Conservation (phyloP, 2,113 vertebrate species). For the Columbina picui region DNA sequence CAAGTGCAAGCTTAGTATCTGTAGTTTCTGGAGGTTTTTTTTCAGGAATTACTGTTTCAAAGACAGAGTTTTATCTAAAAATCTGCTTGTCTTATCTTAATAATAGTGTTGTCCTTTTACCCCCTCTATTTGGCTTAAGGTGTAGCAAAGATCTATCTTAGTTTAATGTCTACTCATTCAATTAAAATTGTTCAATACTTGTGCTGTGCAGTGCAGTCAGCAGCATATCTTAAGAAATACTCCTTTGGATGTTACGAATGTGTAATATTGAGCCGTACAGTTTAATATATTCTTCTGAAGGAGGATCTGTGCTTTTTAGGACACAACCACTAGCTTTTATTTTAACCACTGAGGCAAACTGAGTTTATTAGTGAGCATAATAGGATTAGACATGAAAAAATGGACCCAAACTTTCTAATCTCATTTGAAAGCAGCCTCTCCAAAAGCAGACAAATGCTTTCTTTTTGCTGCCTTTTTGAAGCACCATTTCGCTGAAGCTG, state of each 20-base stretch:
- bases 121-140: conserved; percentile 20
- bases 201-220: neutral
- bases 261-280: neutral
- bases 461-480: conserved; percentile 56
- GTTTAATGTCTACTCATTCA: conserved; percentile 56
- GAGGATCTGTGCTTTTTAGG: conserved; percentile 54
- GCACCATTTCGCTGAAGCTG: conserved; percentile 2
- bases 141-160: conserved; percentile 55
- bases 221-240: neutral
- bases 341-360: conserved; percentile 59
- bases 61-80: conserved; percentile 48
- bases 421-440: conserved; percentile 62
- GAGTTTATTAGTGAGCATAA: conserved; percentile 70
- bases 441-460: conserved; percentile 57
- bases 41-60: conserved; percentile 38
- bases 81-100: conserved; percentile 50
- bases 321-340: conserved; percentile 44
- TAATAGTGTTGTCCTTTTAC: conserved; percentile 48
- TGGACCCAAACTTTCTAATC: conserved; percentile 55
- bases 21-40: neutral
- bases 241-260: neutral
- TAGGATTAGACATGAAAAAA: conserved; percentile 66
- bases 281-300: conserved; percentile 49
- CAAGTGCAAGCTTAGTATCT: neutral
- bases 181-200: conserved; percentile 31